Conservation (phyloP, 37 sponge, comb jelly and placozoan species). For the Corticium candelabrum region DNA sequence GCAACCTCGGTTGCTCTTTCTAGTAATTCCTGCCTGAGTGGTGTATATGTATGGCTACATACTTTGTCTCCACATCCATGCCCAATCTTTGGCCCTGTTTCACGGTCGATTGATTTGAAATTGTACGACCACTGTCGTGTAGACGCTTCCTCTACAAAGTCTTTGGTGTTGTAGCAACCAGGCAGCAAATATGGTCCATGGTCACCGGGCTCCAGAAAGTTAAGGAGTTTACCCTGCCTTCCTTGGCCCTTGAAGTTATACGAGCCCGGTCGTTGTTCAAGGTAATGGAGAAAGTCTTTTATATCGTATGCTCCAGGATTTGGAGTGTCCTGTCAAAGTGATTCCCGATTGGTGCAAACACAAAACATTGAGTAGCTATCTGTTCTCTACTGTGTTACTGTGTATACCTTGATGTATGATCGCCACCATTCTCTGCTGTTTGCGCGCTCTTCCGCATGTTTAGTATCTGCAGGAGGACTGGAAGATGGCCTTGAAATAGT, state of each 20-base stretch:
- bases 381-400: background rate
- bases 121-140: conserved; percentile 38
- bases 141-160: conserved; percentile 25
- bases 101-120: conserved; percentile 58
- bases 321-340: conserved; percentile 61
- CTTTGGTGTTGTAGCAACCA: conserved; percentile 54
- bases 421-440: conserved; percentile 78
- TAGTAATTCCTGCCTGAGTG: too few species aligned
- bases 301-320: conserved; percentile 60
- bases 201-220: conserved; percentile 10
- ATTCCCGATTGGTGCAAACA: too few species aligned
- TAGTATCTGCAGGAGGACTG: background rate
- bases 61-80: conserved; percentile 85
- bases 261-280: conserved; percentile 26
- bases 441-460: conserved; percentile 9
- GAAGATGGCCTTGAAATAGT: background rate
- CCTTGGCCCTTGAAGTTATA: conserved; percentile 52
- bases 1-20: too few species aligned
- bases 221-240: conserved; percentile 32
- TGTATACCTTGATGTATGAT: conserved; percentile 50
- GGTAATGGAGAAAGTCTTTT: conserved; percentile 51
- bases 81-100: conserved; percentile 63
- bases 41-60: conserved; percentile 3
- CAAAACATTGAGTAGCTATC: background rate
- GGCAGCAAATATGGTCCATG: conserved; percentile 52